phyloP scores from a whole-genome alignment of 2,113 vertebrate genomes.

The Bostrychus sinensis region DNA sequence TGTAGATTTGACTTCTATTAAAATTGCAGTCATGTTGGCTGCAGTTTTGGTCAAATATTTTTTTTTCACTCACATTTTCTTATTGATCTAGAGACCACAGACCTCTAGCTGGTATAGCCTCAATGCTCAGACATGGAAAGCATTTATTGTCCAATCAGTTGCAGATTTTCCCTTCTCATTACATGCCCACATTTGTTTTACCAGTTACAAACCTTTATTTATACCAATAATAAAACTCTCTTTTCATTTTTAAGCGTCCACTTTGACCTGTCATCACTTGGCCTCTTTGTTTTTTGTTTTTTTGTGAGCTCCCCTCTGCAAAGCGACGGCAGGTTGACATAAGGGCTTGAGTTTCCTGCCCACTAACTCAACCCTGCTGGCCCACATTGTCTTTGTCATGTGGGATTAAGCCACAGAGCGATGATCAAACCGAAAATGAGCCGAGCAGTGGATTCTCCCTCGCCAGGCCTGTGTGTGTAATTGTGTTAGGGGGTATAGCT shows the following conservation, averaged over 20 bases:
- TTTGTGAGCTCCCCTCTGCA: constrained; percentile 15
- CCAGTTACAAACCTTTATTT: constrained; percentile 4
- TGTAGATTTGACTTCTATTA: too few species aligned
- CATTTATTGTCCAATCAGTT: constrained; percentile 8
- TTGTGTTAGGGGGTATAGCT: not conserved
- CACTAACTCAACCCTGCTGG: constrained; percentile 43
- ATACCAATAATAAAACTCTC: not conserved
- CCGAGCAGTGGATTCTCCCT: constrained; percentile 1
- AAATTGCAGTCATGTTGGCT: too few species aligned
- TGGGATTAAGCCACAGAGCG: constrained; percentile 25
- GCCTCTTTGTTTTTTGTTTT: constrained; percentile 13
- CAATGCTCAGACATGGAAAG: too few species aligned
- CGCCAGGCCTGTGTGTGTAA: constrained; percentile 2
- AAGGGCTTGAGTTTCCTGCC: constrained; percentile 34
- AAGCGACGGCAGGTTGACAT: constrained; percentile 39
- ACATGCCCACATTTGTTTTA: not conserved
- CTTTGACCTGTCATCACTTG: constrained; percentile 13
- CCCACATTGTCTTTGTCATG: constrained; percentile 47
- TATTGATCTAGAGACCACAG: too few species aligned
- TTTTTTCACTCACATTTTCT: too few species aligned
- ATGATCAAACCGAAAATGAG: constrained; percentile 39
- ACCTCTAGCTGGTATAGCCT: too few species aligned
- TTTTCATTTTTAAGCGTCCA: constrained; percentile 10
- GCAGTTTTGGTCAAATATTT: too few species aligned
- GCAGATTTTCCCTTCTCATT: not conserved